Conservation (phyloP, 1,140 invertebrate genomes). For the Ectropis grisescens region DNA sequence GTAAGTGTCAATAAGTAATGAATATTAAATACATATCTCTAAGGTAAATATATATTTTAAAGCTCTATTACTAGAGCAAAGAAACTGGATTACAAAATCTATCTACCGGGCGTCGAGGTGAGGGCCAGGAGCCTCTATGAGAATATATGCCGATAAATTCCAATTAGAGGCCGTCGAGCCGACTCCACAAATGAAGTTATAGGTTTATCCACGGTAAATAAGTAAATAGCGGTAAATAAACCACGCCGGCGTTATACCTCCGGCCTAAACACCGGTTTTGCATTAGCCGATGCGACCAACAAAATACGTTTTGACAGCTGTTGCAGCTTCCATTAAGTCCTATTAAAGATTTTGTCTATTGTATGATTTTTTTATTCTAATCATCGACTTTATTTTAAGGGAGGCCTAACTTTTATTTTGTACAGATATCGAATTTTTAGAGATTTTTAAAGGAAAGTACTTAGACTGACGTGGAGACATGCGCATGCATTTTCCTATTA, state of each 20-base stretch:
- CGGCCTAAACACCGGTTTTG: neutral
- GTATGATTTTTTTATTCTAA: neutral
- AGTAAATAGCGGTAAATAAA: neutral
- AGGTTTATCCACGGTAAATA: neutral
- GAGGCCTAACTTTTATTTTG: neutral
- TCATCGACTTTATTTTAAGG: too few species aligned
- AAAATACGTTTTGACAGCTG: neutral
- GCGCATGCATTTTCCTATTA: too few species aligned
- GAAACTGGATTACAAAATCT: neutral
- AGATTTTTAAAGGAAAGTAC: too few species aligned
- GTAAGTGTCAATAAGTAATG: too few species aligned
- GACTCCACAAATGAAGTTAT: constrained; percentile 1
- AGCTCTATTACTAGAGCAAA: too few species aligned
- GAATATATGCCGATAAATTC: constrained; percentile 1
- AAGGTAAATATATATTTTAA: too few species aligned
- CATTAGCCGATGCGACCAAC: neutral
- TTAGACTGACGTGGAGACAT: too few species aligned
- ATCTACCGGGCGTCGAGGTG: neutral
- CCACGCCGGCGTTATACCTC: neutral
- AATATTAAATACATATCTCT: too few species aligned
- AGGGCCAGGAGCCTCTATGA: neutral
- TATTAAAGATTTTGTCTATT: neutral
- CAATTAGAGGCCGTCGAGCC: neutral
- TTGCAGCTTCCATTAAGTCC: neutral
- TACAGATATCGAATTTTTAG: neutral